A percentile compares a stretch with the other conserved stretches of the same genome.
Conservation (phyloP, 1,140 invertebrate genomes). For the Myzus persicae region DNA sequence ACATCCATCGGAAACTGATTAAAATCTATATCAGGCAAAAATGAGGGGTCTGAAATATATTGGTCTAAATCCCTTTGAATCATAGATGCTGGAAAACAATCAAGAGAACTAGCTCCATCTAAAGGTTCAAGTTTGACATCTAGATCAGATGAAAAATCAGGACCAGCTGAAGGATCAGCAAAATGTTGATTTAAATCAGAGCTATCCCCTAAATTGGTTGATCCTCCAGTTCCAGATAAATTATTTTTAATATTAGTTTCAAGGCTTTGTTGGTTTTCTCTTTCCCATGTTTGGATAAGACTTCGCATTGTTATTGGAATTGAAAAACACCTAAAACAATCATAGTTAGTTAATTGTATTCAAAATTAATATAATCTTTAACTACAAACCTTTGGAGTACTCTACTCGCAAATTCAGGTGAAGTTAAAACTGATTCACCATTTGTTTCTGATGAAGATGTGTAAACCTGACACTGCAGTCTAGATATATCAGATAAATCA, state of each 20-base stretch:
- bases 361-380: neutral
- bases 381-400: constrained; percentile 78
- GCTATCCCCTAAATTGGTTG: constrained; percentile 50
- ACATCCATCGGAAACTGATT: constrained; percentile 57
- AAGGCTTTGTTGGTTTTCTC: constrained; percentile 58
- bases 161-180: constrained; percentile 43
- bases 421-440: constrained; percentile 67
- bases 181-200: constrained; percentile 53
- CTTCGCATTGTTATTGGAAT: constrained; percentile 88
- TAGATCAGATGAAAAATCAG: constrained; percentile 52
- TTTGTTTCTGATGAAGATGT: constrained; percentile 68
- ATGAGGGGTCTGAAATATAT: constrained; percentile 49
- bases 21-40: constrained; percentile 56
- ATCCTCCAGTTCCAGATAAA: constrained; percentile 55
- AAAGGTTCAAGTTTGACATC: constrained; percentile 53
- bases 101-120: constrained; percentile 51
- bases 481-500: constrained; percentile 82
- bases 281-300: constrained; percentile 73
- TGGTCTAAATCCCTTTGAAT: constrained; percentile 51
- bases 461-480: constrained; percentile 73
- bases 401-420: constrained; percentile 81
- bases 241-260: constrained; percentile 49
- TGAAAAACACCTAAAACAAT: constrained; percentile 76
- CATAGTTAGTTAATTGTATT: constrained; percentile 10
- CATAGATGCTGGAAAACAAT: constrained; percentile 55